These are phyloP conservation scores for Scolopax mira DNA, from an alignment of 2,113 vertebrate genomes.

Conservation along the genomic window DNA sequence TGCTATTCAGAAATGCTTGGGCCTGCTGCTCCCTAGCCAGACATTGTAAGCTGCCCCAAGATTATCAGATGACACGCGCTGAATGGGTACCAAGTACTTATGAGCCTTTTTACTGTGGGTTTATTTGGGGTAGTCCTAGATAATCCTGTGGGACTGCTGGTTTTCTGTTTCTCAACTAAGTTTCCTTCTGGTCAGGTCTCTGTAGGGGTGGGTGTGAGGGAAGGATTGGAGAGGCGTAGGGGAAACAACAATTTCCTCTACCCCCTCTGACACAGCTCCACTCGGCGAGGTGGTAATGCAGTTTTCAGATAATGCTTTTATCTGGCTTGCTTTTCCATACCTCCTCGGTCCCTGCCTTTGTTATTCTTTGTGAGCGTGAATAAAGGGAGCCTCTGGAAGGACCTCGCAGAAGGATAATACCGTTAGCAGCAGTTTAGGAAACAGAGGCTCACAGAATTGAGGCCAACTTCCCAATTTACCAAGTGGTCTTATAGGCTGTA, in stretches of 20 bases:
- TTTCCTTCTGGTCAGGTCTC: not conserved
- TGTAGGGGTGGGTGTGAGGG: not conserved
- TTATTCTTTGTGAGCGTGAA: not conserved
- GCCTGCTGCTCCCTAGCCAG: not conserved
- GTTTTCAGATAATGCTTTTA: not conserved
- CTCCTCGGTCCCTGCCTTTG: not conserved
- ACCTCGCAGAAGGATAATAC: not conserved
- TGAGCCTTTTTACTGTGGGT: not conserved
- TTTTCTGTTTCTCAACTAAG: not conserved
- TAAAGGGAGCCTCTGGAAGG: not conserved
- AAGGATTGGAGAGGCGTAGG: not conserved
- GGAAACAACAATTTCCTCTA: not conserved
- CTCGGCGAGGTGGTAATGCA: not conserved
- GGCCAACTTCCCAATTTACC: not conserved
- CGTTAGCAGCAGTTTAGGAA: not conserved
- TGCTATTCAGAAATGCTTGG: constrained; percentile 17
- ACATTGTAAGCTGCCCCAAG: constrained; percentile 26
- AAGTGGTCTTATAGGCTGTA: not conserved
- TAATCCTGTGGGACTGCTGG: not conserved
- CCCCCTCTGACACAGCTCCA: not conserved
- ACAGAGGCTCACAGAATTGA: not conserved
- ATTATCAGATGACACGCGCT: constrained; percentile 43
- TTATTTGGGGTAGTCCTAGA: constrained; percentile 11
- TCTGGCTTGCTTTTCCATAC: not conserved
- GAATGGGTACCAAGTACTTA: not conserved